A percentile compares a stretch with the other conserved stretches of the same genome.
Conservation (phyloP, 2,888 invertebrate species). For the Parelbella ahira region DNA sequence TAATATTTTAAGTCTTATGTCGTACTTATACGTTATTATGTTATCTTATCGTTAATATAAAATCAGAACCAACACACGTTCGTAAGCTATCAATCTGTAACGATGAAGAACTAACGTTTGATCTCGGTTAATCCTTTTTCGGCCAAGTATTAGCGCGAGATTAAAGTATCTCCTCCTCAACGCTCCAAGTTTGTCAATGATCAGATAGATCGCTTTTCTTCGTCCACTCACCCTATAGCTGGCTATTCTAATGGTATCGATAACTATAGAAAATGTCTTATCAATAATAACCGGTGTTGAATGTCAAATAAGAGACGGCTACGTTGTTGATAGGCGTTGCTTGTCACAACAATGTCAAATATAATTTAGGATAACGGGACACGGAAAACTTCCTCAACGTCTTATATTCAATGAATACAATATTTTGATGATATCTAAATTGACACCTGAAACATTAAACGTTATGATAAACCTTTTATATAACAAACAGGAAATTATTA, state of each 20-base stretch:
- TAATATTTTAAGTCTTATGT: too few relatives aligned
- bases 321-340: slow-evolving; percentile 4
- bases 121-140: slow-evolving; percentile 19
- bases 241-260: slow-evolving; percentile 31
- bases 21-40: too few relatives aligned
- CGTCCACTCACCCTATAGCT: slow-evolving; percentile 31
- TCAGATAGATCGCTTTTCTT: slow-evolving; percentile 33
- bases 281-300: slow-evolving; percentile 1
- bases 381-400: too few relatives aligned
- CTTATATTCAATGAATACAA: slow-evolving; percentile 3
- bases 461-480: too few relatives aligned
- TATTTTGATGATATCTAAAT: slow-evolving; percentile 9
- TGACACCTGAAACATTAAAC: not conserved
- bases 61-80: slow-evolving; percentile 1
- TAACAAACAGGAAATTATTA: not conserved
- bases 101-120: slow-evolving; percentile 16
- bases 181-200: slow-evolving; percentile 28
- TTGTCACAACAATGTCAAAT: slow-evolving; percentile 6
- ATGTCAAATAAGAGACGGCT: slow-evolving; percentile 1
- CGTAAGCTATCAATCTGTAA: slow-evolving; percentile 12
- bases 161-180: slow-evolving; percentile 19
- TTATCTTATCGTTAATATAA: too few relatives aligned
- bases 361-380: slow-evolving; percentile 3
- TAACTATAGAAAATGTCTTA: slow-evolving; percentile 11
- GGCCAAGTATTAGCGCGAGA: slow-evolving; percentile 20